Conservation (phyloP, 1,140 invertebrate genomes). For the Aphaenogaster rudis region DNA sequence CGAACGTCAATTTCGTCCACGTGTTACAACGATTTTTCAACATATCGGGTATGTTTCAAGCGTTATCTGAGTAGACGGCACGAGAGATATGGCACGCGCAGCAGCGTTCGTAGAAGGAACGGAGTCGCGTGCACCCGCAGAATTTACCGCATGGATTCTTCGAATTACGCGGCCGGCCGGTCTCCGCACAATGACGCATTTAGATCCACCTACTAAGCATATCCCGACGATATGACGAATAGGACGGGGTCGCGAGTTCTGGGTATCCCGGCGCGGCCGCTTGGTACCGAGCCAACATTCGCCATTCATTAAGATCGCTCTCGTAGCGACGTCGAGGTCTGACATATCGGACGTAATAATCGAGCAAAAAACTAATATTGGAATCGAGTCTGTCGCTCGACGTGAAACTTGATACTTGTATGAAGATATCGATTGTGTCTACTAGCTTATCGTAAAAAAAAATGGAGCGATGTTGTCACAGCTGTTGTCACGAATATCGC, state of each 20-base stretch:
- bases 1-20: neutral
- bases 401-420: slow-evolving; percentile 39
- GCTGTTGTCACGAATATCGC: slow-evolving; percentile 34
- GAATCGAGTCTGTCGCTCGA: slow-evolving; percentile 6
- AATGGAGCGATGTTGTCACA: slow-evolving; percentile 12
- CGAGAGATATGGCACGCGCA: slow-evolving; percentile 16
- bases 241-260: slow-evolving; percentile 13
- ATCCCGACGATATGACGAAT: slow-evolving; percentile 67
- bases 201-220: slow-evolving; percentile 50
- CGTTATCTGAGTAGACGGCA: slow-evolving; percentile 8
- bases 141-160: slow-evolving; percentile 36
- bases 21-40: neutral
- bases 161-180: slow-evolving; percentile 27
- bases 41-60: neutral
- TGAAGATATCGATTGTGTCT: slow-evolving; percentile 46
- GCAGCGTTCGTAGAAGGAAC: slow-evolving; percentile 23
- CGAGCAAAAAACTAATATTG: slow-evolving; percentile 36
- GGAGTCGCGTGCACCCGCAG: neutral
- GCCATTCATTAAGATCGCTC: slow-evolving; percentile 69
- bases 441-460: slow-evolving; percentile 23
- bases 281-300: slow-evolving; percentile 66
- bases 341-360: slow-evolving; percentile 48
- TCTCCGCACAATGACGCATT: slow-evolving; percentile 48
- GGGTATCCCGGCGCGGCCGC: slow-evolving; percentile 18
- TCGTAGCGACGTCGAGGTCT: slow-evolving; percentile 7